A percentile compares a stretch with the other conserved stretches of the same genome.
These are phyloP conservation scores for Triplophysa siluroides DNA, from an alignment of 2,113 vertebrate species.

Conservation along the genomic window DNA sequence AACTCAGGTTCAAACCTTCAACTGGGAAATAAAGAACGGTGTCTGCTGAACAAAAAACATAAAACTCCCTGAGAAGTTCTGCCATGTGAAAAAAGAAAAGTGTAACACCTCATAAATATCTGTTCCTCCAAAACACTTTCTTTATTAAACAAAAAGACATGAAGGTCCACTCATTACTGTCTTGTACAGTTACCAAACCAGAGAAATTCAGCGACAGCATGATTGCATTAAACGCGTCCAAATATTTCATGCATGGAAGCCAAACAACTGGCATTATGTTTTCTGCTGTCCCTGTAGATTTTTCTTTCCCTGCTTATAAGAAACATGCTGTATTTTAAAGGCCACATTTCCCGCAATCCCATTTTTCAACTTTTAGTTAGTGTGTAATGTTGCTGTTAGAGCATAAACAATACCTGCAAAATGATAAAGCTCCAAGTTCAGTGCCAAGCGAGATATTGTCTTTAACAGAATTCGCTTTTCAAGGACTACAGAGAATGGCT, in stretches of 20 bases:
- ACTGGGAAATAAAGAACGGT: not conserved
- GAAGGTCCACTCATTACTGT: not conserved
- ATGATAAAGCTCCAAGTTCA: no score
- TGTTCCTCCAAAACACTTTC: constrained; percentile 34
- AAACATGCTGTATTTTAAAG: no score
- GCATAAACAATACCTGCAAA: no score
- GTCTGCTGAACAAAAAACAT: not conserved
- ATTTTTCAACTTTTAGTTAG: no score
- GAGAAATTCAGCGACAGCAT: not conserved
- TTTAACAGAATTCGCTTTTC: no score
- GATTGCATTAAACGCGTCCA: not conserved
- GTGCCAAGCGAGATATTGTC: no score
- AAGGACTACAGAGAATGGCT: no score
- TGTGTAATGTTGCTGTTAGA: no score
- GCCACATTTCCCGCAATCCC: no score
- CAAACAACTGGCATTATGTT: no score
- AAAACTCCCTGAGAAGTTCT: not conserved
- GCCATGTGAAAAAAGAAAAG: not conserved
- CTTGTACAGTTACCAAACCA: not conserved
- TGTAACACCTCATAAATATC: constrained; percentile 42
- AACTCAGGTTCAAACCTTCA: not conserved
- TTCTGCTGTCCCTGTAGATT: no score
- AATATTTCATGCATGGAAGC: not conserved
- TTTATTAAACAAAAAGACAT: constrained; percentile 27
- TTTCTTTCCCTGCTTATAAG: no score